phyloP scores from a whole-genome alignment of 2,113 vertebrate genomes.

The Pomatorhinus ruficollis region DNA sequence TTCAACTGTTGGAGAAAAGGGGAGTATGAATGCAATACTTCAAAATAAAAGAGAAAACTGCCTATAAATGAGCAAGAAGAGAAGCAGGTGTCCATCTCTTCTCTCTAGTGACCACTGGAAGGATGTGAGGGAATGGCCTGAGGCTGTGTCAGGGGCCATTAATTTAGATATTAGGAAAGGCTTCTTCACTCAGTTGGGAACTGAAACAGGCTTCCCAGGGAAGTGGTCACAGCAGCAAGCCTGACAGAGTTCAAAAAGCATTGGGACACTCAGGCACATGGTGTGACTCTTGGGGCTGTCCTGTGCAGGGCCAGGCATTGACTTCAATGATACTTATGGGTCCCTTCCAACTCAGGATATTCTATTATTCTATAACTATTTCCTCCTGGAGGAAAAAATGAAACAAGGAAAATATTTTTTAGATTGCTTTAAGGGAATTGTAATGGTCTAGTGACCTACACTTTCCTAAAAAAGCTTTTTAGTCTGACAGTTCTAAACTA shows the following conservation, averaged over 20 bases:
- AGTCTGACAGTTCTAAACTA: not conserved
- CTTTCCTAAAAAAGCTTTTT: not conserved
- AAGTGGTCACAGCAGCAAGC: not conserved
- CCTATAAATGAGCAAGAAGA: not conserved
- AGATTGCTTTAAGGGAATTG: not conserved
- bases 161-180: not conserved
- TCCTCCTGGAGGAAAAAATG: not conserved
- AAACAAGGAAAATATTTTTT: not conserved
- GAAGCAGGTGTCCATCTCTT: not conserved
- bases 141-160: rapidly evolving
- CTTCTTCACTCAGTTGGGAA: not conserved
- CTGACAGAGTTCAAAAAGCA: not conserved
- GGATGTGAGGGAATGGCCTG: not conserved
- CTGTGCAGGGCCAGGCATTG: not conserved
- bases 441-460: not conserved
- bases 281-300: not conserved
- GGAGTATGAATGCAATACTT: not conserved
- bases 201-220: not conserved
- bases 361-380: not conserved
- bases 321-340: rapidly evolving
- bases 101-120: not conserved
- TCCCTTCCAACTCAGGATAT: not conserved
- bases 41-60: slow-evolving; percentile 23
- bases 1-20: not conserved
- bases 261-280: not conserved